A percentile compares a stretch with the other conserved stretches of the same genome.
These are phyloP conservation scores for Entomobrya multifasciata DNA, from an alignment of 2,888 invertebrate genomes.

Conservation along the genomic window DNA sequence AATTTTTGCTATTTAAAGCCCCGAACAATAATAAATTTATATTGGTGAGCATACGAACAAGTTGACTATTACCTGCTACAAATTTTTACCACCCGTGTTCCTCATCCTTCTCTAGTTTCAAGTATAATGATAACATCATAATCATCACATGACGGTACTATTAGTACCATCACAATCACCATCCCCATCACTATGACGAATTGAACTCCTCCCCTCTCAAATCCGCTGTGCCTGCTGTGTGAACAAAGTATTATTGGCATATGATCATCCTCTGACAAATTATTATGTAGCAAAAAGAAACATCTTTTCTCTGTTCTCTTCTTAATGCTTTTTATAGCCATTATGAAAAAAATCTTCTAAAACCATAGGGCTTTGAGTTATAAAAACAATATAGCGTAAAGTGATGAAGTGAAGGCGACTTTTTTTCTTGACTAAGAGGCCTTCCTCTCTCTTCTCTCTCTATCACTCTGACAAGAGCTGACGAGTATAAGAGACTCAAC, in stretches of 20 bases:
- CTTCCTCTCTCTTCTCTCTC: constrained; percentile 50
- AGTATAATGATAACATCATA: too few relatives aligned
- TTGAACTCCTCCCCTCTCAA: constrained; percentile 15
- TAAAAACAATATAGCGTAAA: not conserved
- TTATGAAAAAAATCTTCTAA: too few relatives aligned
- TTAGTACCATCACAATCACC: not conserved
- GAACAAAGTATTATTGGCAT: constrained; percentile 22
- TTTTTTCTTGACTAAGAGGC: constrained; percentile 46
- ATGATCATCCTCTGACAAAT: constrained; percentile 43
- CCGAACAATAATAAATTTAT: too few relatives aligned
- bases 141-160: not conserved
- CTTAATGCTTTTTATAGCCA: not conserved
- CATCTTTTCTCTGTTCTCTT: not conserved
- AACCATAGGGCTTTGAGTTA: not conserved
- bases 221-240: not conserved
- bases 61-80: not conserved
- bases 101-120: too few relatives aligned
- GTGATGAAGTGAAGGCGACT: constrained; percentile 1
- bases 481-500: constrained; percentile 68
- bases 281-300: too few relatives aligned
- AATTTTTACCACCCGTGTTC: constrained; percentile 13
- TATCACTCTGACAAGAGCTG: too few relatives aligned
- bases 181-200: not conserved
- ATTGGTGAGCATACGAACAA: too few relatives aligned
- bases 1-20: too few relatives aligned